These are phyloP conservation scores for Acanthopleura granulata DNA, from an alignment of 2,888 invertebrate species.

Conservation along the genomic window DNA sequence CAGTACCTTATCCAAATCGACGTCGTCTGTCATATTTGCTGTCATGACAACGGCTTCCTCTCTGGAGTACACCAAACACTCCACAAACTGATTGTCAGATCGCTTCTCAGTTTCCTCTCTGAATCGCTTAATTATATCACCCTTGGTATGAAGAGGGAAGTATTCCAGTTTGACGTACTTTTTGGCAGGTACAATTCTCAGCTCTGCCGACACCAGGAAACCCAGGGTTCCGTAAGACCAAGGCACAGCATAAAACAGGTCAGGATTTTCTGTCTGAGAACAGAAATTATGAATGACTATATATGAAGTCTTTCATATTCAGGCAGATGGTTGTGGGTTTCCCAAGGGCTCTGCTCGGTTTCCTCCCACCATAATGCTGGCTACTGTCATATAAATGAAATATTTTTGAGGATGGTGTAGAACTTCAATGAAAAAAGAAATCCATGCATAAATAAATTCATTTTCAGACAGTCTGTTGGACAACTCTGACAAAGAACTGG, in stretches of 20 bases:
- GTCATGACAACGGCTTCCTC: slow-evolving; percentile 83
- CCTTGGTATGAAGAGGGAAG: slow-evolving; percentile 73
- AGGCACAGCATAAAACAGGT: slow-evolving; percentile 83
- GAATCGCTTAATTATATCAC: slow-evolving; percentile 67
- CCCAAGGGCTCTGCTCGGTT: too few relatives aligned
- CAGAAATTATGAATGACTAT: background rate
- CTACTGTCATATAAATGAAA: too few relatives aligned
- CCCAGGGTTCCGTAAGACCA: slow-evolving; percentile 90
- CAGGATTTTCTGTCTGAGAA: slow-evolving; percentile 77
- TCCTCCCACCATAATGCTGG: too few relatives aligned
- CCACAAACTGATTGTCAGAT: slow-evolving; percentile 80
- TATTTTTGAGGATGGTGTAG: too few relatives aligned
- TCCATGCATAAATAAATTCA: too few relatives aligned
- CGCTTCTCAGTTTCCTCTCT: slow-evolving; percentile 72
- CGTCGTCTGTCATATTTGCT: slow-evolving; percentile 78
- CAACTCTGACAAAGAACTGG: too few relatives aligned
- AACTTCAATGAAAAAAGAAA: too few relatives aligned
- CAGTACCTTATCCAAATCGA: slow-evolving; percentile 76
- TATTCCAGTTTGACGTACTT: slow-evolving; percentile 76
- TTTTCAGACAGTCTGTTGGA: too few relatives aligned
- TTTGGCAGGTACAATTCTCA: slow-evolving; percentile 81
- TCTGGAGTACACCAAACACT: slow-evolving; percentile 78
- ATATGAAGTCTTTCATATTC: too few relatives aligned
- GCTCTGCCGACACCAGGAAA: slow-evolving; percentile 80
- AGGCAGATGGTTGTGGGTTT: too few relatives aligned